Evolutionary conservation across 2,888 invertebrate genomes (phyloP), one percentile per base, ranked within the genome.

Genomic region (Hydrotaea cyrtoneurina): DNA sequence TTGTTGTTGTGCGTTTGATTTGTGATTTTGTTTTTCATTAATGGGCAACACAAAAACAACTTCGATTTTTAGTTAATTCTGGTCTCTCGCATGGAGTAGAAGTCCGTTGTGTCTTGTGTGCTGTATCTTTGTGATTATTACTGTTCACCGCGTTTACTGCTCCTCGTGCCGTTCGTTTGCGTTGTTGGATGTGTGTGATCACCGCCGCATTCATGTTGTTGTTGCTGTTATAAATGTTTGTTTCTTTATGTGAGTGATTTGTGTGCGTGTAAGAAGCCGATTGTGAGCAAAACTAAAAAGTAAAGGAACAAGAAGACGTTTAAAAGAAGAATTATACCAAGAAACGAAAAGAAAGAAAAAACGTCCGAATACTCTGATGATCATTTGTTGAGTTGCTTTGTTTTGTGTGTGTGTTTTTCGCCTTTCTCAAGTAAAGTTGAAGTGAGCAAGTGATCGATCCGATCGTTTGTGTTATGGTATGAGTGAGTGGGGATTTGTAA

Each of bases 1-100:
- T 17, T 53, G 46, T 72, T 79, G 23, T 76, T 66, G 82, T 71
- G 59, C 55, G 21, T 21, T 43, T 74, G 46, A 46, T 75, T 59
- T 53, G 46, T 76, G 64, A 64, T 64, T 66, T 79, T 59, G 55
- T 71, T 84, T 81, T 80, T 74, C 57, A 79, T 83, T 85, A 80
- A 82, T 69, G 62, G 43, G 2, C 75, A 79, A 85, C 83, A 82
- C 80, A 80, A 85, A 73, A 85, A 73, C 83, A 81, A 83, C 79
- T 85, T 86, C 83, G 85, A 85, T 86, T 86, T 86, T 86, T 83
- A 86, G 86, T 86, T 83, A 82, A 85, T 83, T 83, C 80, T 80
- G 73, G 82, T 62, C 85, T 78, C 77, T 86, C 82, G 85, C 78
- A 62, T 83, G 85, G 75, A 84, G 84, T 85, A 82, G 86, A 83